Conservation (phyloP, 2,113 vertebrate genomes). For the Terrapene triunguis region DNA sequence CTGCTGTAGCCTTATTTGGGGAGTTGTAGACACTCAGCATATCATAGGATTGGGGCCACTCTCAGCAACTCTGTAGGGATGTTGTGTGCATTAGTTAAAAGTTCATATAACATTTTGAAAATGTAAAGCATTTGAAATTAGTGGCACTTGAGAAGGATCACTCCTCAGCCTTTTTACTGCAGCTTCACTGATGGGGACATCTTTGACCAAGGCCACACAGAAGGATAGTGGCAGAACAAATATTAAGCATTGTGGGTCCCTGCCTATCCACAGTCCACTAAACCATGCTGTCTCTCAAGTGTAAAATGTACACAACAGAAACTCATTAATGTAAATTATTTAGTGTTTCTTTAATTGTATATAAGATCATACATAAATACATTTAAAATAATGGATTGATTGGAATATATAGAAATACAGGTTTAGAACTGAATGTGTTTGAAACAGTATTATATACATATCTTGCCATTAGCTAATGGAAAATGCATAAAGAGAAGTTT, state of each 20-base stretch:
- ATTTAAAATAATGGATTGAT: conserved; percentile 39
- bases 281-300: not conserved
- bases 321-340: conserved; percentile 3
- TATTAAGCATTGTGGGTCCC: not conserved
- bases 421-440: conserved; percentile 20
- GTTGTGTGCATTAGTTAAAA: not conserved
- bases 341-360: conserved; percentile 12
- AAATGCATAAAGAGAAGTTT: conserved; percentile 79
- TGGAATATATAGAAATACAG: conserved; percentile 19
- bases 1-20: not conserved
- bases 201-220: not conserved
- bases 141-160: not conserved
- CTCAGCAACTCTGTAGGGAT: not conserved
- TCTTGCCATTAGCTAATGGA: conserved; percentile 25
- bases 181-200: not conserved
- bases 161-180: not conserved
- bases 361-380: conserved; percentile 8
- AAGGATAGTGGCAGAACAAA: not conserved
- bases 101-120: not conserved
- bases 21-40: not conserved
- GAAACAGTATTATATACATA: conserved; percentile 41
- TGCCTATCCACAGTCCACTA: not conserved
- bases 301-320: not conserved
- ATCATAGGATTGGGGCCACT: not conserved
- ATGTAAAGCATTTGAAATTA: not conserved